These are phyloP conservation scores for Phocoena phocoena DNA, from an alignment of 2,113 vertebrate species.

Conservation along the genomic window DNA sequence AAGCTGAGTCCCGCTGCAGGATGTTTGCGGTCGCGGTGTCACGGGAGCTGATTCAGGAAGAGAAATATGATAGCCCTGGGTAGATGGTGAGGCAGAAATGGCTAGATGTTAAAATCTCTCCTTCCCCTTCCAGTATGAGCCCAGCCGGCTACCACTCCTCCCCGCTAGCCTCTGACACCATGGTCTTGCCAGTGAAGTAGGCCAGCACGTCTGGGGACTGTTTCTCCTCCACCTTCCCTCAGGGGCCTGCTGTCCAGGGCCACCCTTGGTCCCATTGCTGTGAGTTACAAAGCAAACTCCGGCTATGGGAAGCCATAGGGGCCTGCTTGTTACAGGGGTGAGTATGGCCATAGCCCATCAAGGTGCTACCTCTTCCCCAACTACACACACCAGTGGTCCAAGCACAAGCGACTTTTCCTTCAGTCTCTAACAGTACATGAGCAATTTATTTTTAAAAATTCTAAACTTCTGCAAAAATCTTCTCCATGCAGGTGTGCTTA, in stretches of 20 bases:
- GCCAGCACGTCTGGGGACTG: background rate
- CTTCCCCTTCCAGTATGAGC: background rate
- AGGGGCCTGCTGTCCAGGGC: background rate
- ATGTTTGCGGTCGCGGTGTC: background rate
- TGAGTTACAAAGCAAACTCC: background rate
- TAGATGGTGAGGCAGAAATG: fast-evolving
- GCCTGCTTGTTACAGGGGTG: fast-evolving
- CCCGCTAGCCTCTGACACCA: background rate
- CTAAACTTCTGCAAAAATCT: background rate
- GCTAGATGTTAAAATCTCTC: fast-evolving
- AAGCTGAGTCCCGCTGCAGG: background rate
- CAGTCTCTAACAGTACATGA: background rate
- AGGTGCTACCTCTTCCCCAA: background rate
- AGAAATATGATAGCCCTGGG: background rate
- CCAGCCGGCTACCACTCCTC: background rate
- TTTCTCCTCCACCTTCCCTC: background rate
- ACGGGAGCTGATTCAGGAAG: too few species aligned
- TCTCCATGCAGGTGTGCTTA: fast-evolving
- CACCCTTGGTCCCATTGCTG: too few species aligned
- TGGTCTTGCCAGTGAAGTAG: fast-evolving
- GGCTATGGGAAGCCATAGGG: fast-evolving
- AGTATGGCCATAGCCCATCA: fast-evolving
- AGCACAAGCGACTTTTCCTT: fast-evolving
- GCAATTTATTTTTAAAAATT: too few species aligned
- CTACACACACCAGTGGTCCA: background rate